Conservation (phyloP, 1,140 invertebrate species). For the Drosophila fuyamai region DNA sequence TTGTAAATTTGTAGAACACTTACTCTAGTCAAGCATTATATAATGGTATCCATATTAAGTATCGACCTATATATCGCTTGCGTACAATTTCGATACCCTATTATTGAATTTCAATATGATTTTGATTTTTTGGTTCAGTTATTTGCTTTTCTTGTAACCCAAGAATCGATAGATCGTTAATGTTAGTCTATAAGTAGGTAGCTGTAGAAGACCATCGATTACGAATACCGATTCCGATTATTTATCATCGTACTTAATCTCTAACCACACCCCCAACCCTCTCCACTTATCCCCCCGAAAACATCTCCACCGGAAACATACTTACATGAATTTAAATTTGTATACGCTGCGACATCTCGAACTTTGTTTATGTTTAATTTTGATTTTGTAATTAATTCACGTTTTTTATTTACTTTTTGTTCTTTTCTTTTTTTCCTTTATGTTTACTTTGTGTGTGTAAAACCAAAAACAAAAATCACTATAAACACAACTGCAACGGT, state of each 20-base stretch:
- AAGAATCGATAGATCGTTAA: constrained; percentile 38
- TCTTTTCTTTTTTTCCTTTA: constrained; percentile 76
- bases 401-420: constrained; percentile 73
- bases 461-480: constrained; percentile 50
- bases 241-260: constrained; percentile 31
- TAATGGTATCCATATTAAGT: constrained; percentile 32
- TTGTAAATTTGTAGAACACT: constrained; percentile 43
- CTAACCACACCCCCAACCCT: background rate
- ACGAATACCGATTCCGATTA: constrained; percentile 29
- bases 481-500: constrained; percentile 49
- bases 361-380: constrained; percentile 51
- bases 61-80: constrained; percentile 42
- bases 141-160: constrained; percentile 16
- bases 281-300: constrained; percentile 3
- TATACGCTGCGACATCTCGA: constrained; percentile 14
- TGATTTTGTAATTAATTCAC: constrained; percentile 72
- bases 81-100: constrained; percentile 35
- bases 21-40: constrained; percentile 45
- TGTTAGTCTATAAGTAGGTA: constrained; percentile 65
- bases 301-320: constrained; percentile 11
- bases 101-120: constrained; percentile 12
- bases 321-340: constrained; percentile 21
- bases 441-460: constrained; percentile 68
- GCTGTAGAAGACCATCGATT: constrained; percentile 50
- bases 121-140: constrained; percentile 10